Percentiles rank a stretch among this genome's conserved stretches.
These are phyloP conservation scores for Acanthacorydalis orientalis DNA, from an alignment of 2,888 invertebrate species.

Conservation along the genomic window DNA sequence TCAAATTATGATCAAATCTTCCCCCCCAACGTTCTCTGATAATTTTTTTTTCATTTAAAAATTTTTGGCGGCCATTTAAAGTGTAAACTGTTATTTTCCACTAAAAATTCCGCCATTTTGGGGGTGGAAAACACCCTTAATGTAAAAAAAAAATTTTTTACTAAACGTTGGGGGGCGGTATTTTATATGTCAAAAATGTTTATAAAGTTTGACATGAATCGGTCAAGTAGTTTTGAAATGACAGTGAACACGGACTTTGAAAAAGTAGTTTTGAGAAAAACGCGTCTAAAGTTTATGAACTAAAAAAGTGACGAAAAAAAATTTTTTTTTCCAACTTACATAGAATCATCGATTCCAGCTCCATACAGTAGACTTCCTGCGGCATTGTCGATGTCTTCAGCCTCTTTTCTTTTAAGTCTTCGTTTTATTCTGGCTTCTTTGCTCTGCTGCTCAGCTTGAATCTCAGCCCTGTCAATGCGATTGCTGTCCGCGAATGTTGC, in stretches of 20 bases:
- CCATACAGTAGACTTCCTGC: constrained; percentile 10
- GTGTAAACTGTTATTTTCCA: too few relatives aligned
- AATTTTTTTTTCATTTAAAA: too few relatives aligned
- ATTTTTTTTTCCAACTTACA: constrained; percentile 7
- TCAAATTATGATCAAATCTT: too few relatives aligned
- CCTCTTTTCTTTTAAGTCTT: constrained; percentile 8
- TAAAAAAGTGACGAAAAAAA: constrained; percentile 7
- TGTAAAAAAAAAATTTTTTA: constrained; percentile 7
- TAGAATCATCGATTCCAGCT: constrained; percentile 11
- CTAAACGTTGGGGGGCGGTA: constrained; percentile 7
- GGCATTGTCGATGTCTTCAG: constrained; percentile 7
- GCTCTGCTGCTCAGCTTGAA: constrained; percentile 9
- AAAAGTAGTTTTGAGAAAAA: too few relatives aligned
- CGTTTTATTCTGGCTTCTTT: constrained; percentile 11
- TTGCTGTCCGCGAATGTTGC: constrained; percentile 3
- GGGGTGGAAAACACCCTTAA: too few relatives aligned
- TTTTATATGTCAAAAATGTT: too few relatives aligned
- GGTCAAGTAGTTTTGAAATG: too few relatives aligned
- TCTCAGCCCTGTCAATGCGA: constrained; percentile 9
- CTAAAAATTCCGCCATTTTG: too few relatives aligned
- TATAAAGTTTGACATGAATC: too few relatives aligned
- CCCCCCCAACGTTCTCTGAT: too few relatives aligned
- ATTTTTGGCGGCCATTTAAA: too few relatives aligned
- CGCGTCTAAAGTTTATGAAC: constrained; percentile 7
- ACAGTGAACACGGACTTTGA: too few relatives aligned